These are phyloP conservation scores for Metridium senile DNA, from an alignment of 92 coral and sea anemone species.

Conservation along the genomic window DNA sequence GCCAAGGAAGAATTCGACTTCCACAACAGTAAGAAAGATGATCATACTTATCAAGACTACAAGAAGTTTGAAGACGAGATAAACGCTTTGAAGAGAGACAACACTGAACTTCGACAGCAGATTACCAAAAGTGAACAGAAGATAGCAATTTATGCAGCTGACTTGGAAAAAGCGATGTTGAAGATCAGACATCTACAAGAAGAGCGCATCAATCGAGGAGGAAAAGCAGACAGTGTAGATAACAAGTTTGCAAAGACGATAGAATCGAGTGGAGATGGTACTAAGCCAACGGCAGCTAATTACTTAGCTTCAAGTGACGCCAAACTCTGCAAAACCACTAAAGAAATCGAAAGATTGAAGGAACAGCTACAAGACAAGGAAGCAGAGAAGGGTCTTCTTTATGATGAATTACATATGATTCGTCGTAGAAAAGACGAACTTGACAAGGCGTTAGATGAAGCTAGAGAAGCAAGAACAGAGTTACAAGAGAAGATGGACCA, in stretches of 20 bases:
- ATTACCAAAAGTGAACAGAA: slow-evolving; percentile 62
- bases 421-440: slow-evolving; percentile 28
- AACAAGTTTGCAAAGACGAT: neutral
- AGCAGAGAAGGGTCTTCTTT: slow-evolving; percentile 25
- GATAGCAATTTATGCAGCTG: slow-evolving; percentile 64
- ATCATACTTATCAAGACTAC: neutral
- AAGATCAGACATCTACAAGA: slow-evolving; percentile 56
- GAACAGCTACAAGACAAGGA: slow-evolving; percentile 33
- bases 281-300: neutral
- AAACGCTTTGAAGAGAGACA: slow-evolving; percentile 55
- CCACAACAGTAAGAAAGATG: slow-evolving; percentile 2
- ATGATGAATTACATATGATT: slow-evolving; percentile 32
- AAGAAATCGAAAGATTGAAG: slow-evolving; percentile 30
- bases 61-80: slow-evolving; percentile 47
- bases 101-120: slow-evolving; percentile 68
- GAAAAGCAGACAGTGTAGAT: neutral
- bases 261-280: slow-evolving; percentile 2
- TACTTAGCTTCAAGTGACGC: slow-evolving; percentile 16
- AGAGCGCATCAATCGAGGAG: neutral
- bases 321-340: neutral
- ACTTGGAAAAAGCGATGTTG: slow-evolving; percentile 67
- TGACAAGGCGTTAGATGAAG: slow-evolving; percentile 39
- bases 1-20: slow-evolving; percentile 12
- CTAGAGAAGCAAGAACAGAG: slow-evolving; percentile 40
- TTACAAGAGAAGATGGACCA: slow-evolving; percentile 43